These are phyloP conservation scores for Agapornis roseicollis DNA, from an alignment of 2,113 vertebrate genomes.

Conservation along the genomic window DNA sequence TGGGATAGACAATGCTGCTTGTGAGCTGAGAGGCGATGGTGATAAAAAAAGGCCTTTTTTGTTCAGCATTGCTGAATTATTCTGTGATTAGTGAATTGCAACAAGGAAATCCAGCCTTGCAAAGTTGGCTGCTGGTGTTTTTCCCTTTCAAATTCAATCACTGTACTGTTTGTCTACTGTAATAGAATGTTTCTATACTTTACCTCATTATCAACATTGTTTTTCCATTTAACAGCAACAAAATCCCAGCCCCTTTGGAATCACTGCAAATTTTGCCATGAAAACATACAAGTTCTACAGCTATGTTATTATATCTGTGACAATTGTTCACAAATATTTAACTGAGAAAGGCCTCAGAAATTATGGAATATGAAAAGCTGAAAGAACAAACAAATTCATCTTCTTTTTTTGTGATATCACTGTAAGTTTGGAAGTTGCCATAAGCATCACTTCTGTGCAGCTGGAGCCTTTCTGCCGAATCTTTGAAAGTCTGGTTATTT, in stretches of 20 bases:
- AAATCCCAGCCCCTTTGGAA: constrained; percentile 21
- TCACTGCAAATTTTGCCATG: constrained; percentile 17
- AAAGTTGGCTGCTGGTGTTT: not conserved
- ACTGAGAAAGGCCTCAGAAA: not conserved
- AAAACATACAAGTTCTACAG: not conserved
- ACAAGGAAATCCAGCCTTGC: constrained; percentile 25
- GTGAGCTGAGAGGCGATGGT: constrained; percentile 74
- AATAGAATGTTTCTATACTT: constrained; percentile 41
- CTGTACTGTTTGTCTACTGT: constrained; percentile 52
- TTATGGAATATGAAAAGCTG: not conserved
- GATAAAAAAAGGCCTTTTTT: constrained; percentile 68
- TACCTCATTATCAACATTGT: constrained; percentile 8
- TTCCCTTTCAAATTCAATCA: constrained; percentile 43
- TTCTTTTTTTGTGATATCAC: not conserved
- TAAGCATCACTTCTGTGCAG: not conserved
- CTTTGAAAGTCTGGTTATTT: constrained; percentile 3
- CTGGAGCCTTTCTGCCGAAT: not conserved
- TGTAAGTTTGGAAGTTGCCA: not conserved
- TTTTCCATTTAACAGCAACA: constrained; percentile 15
- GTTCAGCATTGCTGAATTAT: not conserved
- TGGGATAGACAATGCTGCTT: constrained; percentile 78
- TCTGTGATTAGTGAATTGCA: constrained; percentile 33
- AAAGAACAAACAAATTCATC: not conserved
- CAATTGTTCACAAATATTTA: not conserved
- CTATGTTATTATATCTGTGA: not conserved